phyloP scores from a whole-genome alignment of 2,888 invertebrate species.

The Melinaea menophilus region DNA sequence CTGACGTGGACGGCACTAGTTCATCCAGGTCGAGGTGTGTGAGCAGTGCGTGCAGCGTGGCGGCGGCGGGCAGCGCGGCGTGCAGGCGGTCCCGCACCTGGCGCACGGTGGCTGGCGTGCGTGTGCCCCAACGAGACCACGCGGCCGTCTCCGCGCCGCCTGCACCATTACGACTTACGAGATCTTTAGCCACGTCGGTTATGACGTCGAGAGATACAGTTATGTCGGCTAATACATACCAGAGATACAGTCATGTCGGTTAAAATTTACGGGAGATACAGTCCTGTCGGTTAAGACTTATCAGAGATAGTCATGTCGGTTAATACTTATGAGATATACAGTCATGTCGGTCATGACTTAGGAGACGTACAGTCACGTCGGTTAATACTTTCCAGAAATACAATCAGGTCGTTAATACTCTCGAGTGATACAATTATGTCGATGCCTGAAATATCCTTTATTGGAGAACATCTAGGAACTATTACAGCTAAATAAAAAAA shows the following conservation, averaged over 20 bases:
- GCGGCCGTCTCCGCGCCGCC: conserved; percentile 66
- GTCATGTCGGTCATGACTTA: too few species aligned
- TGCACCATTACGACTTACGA: conserved; percentile 21
- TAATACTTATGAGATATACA: too few species aligned
- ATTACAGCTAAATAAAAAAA: too few species aligned
- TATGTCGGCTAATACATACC: neutral
- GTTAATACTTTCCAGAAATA: too few species aligned
- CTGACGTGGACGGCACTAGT: conserved; percentile 47
- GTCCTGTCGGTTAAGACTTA: too few species aligned
- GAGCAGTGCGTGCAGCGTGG: conserved; percentile 81
- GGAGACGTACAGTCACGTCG: too few species aligned
- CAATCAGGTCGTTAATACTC: too few species aligned
- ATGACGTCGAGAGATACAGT: neutral
- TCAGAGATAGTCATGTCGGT: too few species aligned
- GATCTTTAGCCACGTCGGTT: neutral
- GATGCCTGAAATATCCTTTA: too few species aligned
- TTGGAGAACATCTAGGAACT: too few species aligned
- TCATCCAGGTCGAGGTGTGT: conserved; percentile 86
- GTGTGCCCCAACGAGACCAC: conserved; percentile 68
- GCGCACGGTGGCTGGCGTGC: conserved; percentile 53
- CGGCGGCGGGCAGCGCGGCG: conserved; percentile 80
- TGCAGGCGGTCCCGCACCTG: conserved; percentile 54
- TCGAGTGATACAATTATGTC: too few species aligned
- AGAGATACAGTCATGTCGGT: neutral
- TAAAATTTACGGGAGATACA: too few species aligned